Percentiles rank a stretch among this genome's conserved stretches.
phyloP scores from a whole-genome alignment of 2,797 vertebrate species.

The Dicrostonyx torquatus region DNA sequence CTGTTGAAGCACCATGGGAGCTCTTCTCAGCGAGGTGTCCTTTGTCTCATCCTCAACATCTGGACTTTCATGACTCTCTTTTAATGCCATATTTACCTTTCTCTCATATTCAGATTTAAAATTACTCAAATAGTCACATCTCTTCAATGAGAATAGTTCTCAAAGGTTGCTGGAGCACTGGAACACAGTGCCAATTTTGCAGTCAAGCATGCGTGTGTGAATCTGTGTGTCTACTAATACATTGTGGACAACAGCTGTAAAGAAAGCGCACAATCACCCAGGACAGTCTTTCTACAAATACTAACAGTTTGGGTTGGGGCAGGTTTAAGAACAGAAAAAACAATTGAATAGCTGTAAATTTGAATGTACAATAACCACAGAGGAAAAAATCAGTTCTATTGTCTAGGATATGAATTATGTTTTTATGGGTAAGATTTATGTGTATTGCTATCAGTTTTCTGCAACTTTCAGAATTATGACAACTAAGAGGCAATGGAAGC shows the following conservation, averaged over 20 bases:
- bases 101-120: neutral
- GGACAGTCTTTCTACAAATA: neutral
- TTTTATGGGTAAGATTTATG: slow-evolving; percentile 31
- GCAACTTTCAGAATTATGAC: slow-evolving; percentile 10
- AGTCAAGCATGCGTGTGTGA: neutral
- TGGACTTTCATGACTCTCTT: neutral
- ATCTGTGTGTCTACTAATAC: neutral
- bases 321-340: neutral
- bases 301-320: neutral
- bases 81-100: neutral
- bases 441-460: slow-evolving; percentile 15
- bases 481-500: neutral
- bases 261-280: neutral
- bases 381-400: slow-evolving; percentile 11
- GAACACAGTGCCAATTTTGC: neutral
- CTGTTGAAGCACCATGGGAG: neutral
- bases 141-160: slow-evolving; percentile 2
- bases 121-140: neutral
- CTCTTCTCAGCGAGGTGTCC: neutral
- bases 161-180: neutral
- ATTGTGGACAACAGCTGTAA: neutral
- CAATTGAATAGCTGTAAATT: neutral
- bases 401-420: neutral
- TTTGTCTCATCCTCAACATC: slow-evolving; percentile 5
- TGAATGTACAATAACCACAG: neutral